Base-by-base conservation (phyloP, 1,140 invertebrate genomes). In the Drosophila mojavensis region DNA sequence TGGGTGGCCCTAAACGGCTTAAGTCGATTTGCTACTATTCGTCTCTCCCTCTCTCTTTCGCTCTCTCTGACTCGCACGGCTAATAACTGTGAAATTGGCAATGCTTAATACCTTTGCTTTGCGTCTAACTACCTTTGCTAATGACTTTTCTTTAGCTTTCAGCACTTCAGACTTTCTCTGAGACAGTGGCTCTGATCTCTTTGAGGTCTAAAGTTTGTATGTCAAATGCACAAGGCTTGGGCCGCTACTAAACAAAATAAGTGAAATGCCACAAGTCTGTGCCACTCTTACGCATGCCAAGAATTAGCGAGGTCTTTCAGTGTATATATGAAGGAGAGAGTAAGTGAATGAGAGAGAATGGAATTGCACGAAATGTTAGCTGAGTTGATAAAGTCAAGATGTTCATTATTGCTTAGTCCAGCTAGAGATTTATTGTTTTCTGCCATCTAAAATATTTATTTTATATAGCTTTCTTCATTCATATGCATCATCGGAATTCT, bases 51-150 rank as follows among this genome's bases (percentile, higher is more conserved):
- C 63, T 75, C 28, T 50, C 17, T 70, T 41, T 67, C 72, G 69
- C 79, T 69, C 79, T 66, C 71, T 88, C 77, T 24, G 20, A 30
- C 28, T 30, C 28, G 4, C 28, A 30, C 5, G 28, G 3, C 28
- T 30, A 30, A 89, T 84, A 81, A 75, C 84, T 89, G 84, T 89
- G 84, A 89, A 89, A 89, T 89, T 89, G 84, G 84, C 84, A 89
- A 88, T 72, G 77, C 80, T 88, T 89, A 88, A 88, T 88, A 83
- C 36, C 36, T 50, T 74, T 54, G 78, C 78, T 67, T 53, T 74
- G 69, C 63, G 65, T 64, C 77, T 88, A 88, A 86, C 79, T 86
- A 88, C 79, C 79, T 88, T 88, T 77, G 58, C 67, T 88, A 69
- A 86, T 83, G 83, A 88, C 71, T 83, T 88, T 86, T 86, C 83